Percentiles rank a stretch among this genome's conserved stretches.
phyloP scores from a whole-genome alignment of 2,797 vertebrate species.

The Chelon auratus region DNA sequence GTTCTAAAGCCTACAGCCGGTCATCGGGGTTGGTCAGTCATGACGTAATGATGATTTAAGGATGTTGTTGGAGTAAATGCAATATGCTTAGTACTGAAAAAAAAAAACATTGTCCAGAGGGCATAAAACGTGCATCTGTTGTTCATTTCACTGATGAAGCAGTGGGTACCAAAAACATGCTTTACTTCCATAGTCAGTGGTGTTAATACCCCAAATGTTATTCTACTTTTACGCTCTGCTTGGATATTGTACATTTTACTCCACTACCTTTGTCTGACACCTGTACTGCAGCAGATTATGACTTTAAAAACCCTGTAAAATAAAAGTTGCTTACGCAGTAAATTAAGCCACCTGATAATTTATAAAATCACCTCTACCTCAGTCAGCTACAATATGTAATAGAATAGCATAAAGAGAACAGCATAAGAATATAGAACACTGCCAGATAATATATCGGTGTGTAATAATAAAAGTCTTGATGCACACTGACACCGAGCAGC shows the following conservation, averaged over 20 bases:
- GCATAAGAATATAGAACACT: no score
- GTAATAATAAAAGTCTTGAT: not conserved
- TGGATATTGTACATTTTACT: no score
- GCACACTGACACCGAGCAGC: not conserved
- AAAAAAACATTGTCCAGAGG: slow-evolving; percentile 13
- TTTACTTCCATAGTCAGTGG: no score
- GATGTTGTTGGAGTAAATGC: not conserved
- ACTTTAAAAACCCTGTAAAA: no score
- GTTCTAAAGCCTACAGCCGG: no score
- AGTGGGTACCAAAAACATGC: not conserved
- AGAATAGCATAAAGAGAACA: no score
- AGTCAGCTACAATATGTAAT: not conserved
- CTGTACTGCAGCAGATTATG: no score
- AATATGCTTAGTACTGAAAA: not conserved
- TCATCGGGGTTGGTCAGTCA: slow-evolving; percentile 5
- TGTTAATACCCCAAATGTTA: no score
- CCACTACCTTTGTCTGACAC: no score
- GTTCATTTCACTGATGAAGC: not conserved
- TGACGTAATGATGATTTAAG: not conserved
- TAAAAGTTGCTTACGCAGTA: no score
- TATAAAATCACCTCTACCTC: not conserved
- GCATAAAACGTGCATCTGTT: not conserved
- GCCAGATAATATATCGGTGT: not conserved
- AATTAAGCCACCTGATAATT: no score
- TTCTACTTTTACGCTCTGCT: no score